A percentile compares a stretch with the other conserved stretches of the same genome.
Conservation (phyloP, 2,797 vertebrate species). For the Lacerta bilineata region DNA sequence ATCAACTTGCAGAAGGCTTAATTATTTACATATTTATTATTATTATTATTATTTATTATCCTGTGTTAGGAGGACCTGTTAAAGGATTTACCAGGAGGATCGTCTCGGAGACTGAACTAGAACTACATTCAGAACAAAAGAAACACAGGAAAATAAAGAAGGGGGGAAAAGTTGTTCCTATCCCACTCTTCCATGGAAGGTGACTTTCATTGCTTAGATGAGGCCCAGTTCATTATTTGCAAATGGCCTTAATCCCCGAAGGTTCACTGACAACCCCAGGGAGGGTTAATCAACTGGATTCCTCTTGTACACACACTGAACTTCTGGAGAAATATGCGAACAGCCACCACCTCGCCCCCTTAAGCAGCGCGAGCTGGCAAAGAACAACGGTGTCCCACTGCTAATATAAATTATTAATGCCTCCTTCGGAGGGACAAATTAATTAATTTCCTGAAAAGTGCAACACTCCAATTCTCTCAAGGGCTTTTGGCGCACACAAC, state of each 20-base stretch:
- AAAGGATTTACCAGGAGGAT: too few species aligned
- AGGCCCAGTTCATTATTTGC: not conserved
- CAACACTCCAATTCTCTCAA: conserved; percentile 1
- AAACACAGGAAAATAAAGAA: not conserved
- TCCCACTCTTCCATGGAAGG: not conserved
- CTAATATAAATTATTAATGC: conserved; percentile 40
- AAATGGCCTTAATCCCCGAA: not conserved
- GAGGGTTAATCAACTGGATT: conserved; percentile 25
- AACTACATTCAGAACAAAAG: too few species aligned
- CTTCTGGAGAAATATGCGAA: not conserved
- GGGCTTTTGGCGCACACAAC: not conserved
- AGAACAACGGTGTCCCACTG: not conserved
- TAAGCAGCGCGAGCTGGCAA: not conserved
- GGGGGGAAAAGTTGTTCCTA: not conserved
- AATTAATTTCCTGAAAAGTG: conserved; percentile 35
- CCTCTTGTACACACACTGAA: not conserved
- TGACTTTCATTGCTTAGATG: not conserved
- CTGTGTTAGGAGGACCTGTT: too few species aligned
- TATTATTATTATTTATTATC: too few species aligned
- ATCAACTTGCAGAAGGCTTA: too few species aligned
- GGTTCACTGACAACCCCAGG: not conserved
- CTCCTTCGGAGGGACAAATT: conserved; percentile 15
- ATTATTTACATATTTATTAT: too few species aligned
- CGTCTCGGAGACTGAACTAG: too few species aligned
- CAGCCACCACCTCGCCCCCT: not conserved